Evolutionary conservation across 1,140 invertebrate genomes (phyloP), one percentile per base, ranked within the genome.

Genomic region (Drosophila carrolli): DNA sequence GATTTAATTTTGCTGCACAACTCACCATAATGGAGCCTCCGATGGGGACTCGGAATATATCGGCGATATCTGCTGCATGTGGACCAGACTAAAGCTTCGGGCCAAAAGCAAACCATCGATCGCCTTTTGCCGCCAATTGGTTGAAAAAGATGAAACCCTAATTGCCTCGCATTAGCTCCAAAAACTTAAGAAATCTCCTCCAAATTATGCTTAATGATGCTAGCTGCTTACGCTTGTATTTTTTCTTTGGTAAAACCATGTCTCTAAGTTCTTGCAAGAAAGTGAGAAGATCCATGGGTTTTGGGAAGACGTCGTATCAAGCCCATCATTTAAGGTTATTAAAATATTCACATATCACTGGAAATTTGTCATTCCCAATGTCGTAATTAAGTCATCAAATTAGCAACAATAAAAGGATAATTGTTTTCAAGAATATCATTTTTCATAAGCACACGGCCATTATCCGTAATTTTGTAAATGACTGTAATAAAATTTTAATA

Each of bases 171-270:
- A 89, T 90, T 89, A 89, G 74, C 85, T 62, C 70, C 38, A 58
- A 73, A 81, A 89, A 84, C 78, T 89, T 80, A 54, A 68, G 74
- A 89, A 88, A 89, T 80, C 81, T 90, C 37, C 68, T 78, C 76
- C 66, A 89, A 89, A 89, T 89, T 89, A 88, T 84, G 80, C 67
- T 81, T 89, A 89, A 89, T 89, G 84, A 89, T 89, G 46, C 32
- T 29, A 54, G 40, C 56, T 58, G 48, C 54, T 78, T 70, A 76
- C 37, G 38, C 43, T 50, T 23, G 2, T 23, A 23, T 23, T 59
- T 40, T 56, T 32, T 59, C 19, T 56, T 56, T 61, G 14, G 43
- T 23, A 23, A 63, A 57, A 53, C 46, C 51, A 16, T 14, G 55
- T 48, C 9, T 27, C 29, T 37, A 23, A 65, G 63, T 89, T 88